These are phyloP conservation scores for Heterohyrax brucei DNA, from an alignment of 2,797 vertebrate genomes.

Conservation along the genomic window DNA sequence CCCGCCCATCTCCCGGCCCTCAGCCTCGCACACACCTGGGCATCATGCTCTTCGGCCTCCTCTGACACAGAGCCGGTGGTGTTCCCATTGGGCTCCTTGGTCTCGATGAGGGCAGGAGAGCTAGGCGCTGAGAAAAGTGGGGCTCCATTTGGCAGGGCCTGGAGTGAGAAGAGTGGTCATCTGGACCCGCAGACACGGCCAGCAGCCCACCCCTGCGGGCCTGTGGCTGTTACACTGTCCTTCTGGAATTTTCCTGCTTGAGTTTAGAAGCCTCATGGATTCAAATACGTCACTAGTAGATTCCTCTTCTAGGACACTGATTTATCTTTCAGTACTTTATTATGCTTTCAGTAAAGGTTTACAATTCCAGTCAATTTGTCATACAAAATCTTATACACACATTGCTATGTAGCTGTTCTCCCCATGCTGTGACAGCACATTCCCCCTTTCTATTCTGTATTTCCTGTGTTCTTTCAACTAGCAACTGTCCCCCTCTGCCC, in stretches of 20 bases:
- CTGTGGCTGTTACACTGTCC: rapidly evolving
- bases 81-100: slow-evolving; percentile 91
- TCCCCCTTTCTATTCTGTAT: too few relatives aligned
- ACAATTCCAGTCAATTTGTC: too few relatives aligned
- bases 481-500: too few relatives aligned
- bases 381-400: too few relatives aligned
- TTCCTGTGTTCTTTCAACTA: too few relatives aligned
- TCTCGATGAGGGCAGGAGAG: slow-evolving; percentile 93
- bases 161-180: neutral
- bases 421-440: too few relatives aligned
- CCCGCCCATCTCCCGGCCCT: neutral
- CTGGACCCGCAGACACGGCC: neutral
- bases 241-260: neutral
- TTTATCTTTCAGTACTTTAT: too few relatives aligned
- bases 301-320: neutral
- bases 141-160: slow-evolving; percentile 76
- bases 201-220: neutral
- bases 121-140: slow-evolving; percentile 88
- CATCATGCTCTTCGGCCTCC: slow-evolving; percentile 93
- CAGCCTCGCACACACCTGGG: slow-evolving; percentile 89
- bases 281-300: neutral
- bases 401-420: too few relatives aligned
- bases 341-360: too few relatives aligned
- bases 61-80: slow-evolving; percentile 88
- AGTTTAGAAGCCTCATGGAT: neutral